phyloP scores from a whole-genome alignment of 2,797 vertebrate genomes.

The Gila robusta region DNA sequence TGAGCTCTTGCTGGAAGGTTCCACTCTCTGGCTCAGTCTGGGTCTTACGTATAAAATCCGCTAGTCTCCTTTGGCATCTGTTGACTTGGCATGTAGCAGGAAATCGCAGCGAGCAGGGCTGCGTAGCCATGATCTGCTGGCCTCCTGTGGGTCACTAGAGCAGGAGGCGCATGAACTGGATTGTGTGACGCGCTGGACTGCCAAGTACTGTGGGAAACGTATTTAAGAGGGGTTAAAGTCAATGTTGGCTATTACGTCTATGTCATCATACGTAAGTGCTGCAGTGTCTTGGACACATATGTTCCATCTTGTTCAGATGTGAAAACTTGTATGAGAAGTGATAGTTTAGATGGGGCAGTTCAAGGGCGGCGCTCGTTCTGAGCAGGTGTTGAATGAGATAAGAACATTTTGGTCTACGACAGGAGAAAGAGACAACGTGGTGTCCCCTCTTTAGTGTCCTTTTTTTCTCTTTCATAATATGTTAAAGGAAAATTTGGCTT shows the following conservation, averaged over 20 bases:
- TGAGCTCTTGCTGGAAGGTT: slow-evolving; percentile 24
- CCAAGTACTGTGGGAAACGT: slow-evolving; percentile 45
- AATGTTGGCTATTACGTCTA: slow-evolving; percentile 1
- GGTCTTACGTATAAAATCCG: slow-evolving; percentile 46
- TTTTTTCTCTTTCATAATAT: neutral
- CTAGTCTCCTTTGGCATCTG: slow-evolving; percentile 58
- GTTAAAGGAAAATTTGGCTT: neutral
- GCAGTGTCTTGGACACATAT: neutral
- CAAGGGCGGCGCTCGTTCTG: slow-evolving; percentile 47
- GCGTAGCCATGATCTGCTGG: neutral
- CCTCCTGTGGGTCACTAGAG: slow-evolving; percentile 51
- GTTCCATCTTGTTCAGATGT: neutral
- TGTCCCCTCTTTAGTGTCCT: neutral
- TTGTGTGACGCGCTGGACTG: slow-evolving; percentile 37
- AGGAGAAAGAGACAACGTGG: neutral
- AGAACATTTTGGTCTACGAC: slow-evolving; percentile 8
- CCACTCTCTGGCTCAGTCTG: slow-evolving; percentile 21
- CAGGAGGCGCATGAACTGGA: slow-evolving; percentile 32
- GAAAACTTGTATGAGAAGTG: slow-evolving; percentile 11
- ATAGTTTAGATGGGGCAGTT: slow-evolving; percentile 47
- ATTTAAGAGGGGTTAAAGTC: slow-evolving; percentile 5
- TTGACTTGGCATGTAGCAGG: slow-evolving; percentile 45
- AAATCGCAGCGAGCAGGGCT: neutral
- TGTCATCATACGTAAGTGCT: neutral
- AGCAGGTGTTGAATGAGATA: slow-evolving; percentile 55